Percentiles rank a stretch among this genome's conserved stretches.
These are phyloP conservation scores for Drosophila serrata DNA, from an alignment of 1,140 invertebrate species.

Conservation along the genomic window DNA sequence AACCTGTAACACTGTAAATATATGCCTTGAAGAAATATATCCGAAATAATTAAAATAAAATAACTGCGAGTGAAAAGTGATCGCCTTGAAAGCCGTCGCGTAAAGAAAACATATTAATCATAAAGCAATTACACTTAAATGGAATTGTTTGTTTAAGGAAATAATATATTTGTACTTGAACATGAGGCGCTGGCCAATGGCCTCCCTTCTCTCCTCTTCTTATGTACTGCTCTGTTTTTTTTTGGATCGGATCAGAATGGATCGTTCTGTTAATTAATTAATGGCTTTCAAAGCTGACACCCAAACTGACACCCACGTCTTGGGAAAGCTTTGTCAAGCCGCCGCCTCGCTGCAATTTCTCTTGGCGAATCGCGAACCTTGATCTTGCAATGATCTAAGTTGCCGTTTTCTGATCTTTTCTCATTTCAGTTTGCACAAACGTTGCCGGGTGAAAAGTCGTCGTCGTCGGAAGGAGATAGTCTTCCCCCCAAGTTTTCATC, in stretches of 20 bases:
- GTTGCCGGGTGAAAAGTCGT: conserved; percentile 55
- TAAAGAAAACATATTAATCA: conserved; percentile 51
- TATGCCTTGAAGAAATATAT: not conserved
- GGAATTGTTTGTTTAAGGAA: conserved; percentile 76
- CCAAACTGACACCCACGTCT: conserved; percentile 45
- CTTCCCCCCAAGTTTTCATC: not conserved
- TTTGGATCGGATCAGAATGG: conserved; percentile 22
- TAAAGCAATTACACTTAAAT: conserved; percentile 64
- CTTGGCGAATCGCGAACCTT: conserved; percentile 51
- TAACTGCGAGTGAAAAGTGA: conserved; percentile 18
- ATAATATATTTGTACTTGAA: conserved; percentile 65
- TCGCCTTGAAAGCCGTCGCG: conserved; percentile 25
- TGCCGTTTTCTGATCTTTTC: conserved; percentile 19
- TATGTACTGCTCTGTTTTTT: not conserved
- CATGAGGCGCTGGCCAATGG: conserved; percentile 36
- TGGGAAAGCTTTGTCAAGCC: conserved; percentile 47
- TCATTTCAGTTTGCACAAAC: conserved; percentile 40
- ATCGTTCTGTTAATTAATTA: conserved; percentile 72
- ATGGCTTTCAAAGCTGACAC: conserved; percentile 54
- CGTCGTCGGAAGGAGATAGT: conserved; percentile 11
- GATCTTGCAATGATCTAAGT: conserved; percentile 65
- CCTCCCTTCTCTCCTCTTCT: conserved; percentile 2
- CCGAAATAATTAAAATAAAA: conserved; percentile 1
- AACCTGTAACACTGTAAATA: conserved; percentile 18
- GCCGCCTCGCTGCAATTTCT: conserved; percentile 66